Evolutionary conservation across 2,888 invertebrate genomes (phyloP), one percentile per base, ranked within the genome.

Genomic region (Erpobdella octoculata): DNA sequence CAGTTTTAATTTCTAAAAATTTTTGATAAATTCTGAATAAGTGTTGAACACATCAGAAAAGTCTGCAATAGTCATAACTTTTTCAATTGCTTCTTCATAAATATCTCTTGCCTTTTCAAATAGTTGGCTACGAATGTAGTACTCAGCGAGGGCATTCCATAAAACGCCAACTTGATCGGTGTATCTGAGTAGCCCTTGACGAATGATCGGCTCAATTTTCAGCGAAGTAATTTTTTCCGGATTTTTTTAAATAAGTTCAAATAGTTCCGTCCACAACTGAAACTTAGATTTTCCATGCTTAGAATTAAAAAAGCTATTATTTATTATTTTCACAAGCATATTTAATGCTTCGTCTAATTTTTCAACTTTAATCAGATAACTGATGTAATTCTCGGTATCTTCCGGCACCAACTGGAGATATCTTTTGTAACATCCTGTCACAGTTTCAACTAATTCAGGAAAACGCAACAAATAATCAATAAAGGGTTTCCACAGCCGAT

Each of bases 61-160:
- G 85, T 98, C 98, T 77, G 97, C 86, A 0, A 98, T 97, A 3
- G 97, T 98, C 8, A 91, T 91, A 0, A 99, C 96, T 37, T 94
- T 95, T 85, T 93, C 91, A 79, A 99, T 92, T 12, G 97, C 95
- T 86, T 99, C 98, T 83, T 99, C 98, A 84, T 96, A 99, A 78
- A 99, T 92, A 82, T 99, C 98, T 78, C 98, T 87, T 0, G 89
- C 89, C 87, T 93, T 88, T 85, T 98, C 97, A 86, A 99, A 97
- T 71, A 97, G 87, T 31, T 95, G 94, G 81, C 93, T 93, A 73
- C 97, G 87, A 8, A 95, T 93, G 85, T 98, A 99, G 84, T 97
- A 99, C 85, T 97, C 96, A 1, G 98, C 96, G 74, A 99, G 85
- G 0, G 96, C 95, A 82, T 95, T 96, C 98, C 98, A 99, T 61